Conservation (phyloP, 2,113 vertebrate genomes). For the Malaclemys terrapin region DNA sequence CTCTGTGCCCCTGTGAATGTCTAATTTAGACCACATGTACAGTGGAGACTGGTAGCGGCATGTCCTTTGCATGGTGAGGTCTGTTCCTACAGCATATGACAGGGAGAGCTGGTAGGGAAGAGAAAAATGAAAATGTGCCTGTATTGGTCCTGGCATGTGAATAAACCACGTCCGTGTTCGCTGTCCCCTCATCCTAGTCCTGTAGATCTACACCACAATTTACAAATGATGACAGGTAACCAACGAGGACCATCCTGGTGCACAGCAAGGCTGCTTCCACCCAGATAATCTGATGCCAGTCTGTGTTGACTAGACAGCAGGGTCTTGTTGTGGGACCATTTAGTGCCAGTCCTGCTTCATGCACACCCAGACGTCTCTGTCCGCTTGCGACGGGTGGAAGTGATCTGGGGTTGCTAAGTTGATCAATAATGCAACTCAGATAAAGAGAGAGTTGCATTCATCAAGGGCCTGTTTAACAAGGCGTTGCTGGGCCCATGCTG, state of each 20-base stretch:
- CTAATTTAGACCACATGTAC: neutral
- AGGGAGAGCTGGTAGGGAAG: neutral
- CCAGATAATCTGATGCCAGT: neutral
- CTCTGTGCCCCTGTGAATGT: neutral
- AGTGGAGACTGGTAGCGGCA: neutral
- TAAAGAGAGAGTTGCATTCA: slow-evolving; percentile 75
- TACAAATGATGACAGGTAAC: neutral
- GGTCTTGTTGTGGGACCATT: slow-evolving; percentile 50
- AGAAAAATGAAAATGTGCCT: neutral
- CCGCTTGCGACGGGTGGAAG: slow-evolving; percentile 64
- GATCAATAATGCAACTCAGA: slow-evolving; percentile 76
- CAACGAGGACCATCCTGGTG: neutral
- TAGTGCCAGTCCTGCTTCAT: slow-evolving; percentile 52
- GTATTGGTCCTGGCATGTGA: neutral
- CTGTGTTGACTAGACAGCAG: neutral
- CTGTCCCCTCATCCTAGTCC: neutral
- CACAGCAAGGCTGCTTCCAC: neutral
- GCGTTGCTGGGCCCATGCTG: slow-evolving; percentile 57
- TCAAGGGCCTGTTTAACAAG: slow-evolving; percentile 74
- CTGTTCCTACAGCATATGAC: neutral
- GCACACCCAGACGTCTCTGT: slow-evolving; percentile 67
- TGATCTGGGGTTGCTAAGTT: slow-evolving; percentile 65
- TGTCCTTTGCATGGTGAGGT: neutral
- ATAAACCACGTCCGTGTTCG: neutral
- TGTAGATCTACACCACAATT: neutral